Percentiles rank a stretch among this genome's conserved stretches.
Evolutionary conservation across 2,797 vertebrate species (phyloP).

Genomic region (Glyptemys insculpta): DNA sequence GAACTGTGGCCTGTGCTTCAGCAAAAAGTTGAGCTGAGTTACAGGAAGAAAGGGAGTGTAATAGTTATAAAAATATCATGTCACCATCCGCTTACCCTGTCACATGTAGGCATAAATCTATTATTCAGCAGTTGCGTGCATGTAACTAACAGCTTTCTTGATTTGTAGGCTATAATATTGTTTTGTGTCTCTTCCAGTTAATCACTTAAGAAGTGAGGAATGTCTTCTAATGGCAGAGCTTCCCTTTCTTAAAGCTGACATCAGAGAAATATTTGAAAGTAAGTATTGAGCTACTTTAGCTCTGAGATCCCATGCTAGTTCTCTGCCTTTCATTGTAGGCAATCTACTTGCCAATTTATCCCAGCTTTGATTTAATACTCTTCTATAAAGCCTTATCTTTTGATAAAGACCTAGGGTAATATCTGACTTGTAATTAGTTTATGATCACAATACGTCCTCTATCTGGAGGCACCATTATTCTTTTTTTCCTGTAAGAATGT

Average conservation of each 20-base stretch:
- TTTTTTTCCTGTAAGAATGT: slow-evolving; percentile 25
- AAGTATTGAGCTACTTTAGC: neutral
- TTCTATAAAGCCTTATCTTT: slow-evolving; percentile 1
- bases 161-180: neutral
- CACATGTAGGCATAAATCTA: fast-evolving
- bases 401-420: neutral
- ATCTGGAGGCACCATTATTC: neutral
- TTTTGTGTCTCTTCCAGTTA: slow-evolving; percentile 21
- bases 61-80: neutral
- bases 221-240: neutral
- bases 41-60: neutral
- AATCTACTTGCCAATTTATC: neutral
- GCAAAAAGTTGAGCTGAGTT: neutral
- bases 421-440: neutral
- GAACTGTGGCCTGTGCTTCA: neutral
- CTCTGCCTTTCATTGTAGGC: neutral
- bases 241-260: slow-evolving; percentile 17
- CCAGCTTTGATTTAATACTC: neutral
- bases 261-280: slow-evolving; percentile 38
- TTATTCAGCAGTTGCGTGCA: neutral
- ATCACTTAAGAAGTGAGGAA: neutral
- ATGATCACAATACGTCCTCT: neutral
- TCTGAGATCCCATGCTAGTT: fast-evolving
- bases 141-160: neutral
- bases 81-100: neutral